Conservation (phyloP, 2,888 invertebrate species). For the Hydriomena furcata region DNA sequence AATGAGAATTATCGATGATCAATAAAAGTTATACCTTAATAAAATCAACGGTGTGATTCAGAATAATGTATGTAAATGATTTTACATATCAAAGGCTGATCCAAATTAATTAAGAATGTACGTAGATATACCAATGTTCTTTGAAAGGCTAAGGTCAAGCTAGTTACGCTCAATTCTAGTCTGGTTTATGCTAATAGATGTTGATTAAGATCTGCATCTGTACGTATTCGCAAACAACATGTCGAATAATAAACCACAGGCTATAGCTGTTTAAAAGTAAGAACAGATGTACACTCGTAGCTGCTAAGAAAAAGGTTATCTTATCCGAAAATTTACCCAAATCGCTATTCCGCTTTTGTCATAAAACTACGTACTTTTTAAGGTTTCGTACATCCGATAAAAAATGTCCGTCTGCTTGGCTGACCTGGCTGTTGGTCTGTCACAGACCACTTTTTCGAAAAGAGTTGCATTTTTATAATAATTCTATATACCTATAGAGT, state of each 20-base stretch:
- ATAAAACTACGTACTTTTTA: too few relatives aligned
- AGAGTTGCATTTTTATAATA: too few relatives aligned
- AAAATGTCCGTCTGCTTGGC: too few relatives aligned
- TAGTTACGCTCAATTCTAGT: slow-evolving; percentile 47
- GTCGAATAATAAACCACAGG: slow-evolving; percentile 16
- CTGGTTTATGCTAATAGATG: slow-evolving; percentile 46
- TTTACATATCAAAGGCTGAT: slow-evolving; percentile 19
- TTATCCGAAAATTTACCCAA: not conserved
- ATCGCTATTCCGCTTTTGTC: too few relatives aligned
- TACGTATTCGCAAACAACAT: slow-evolving; percentile 21
- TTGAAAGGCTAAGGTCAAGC: slow-evolving; percentile 12
- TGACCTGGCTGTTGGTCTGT: too few relatives aligned
- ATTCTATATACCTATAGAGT: too few relatives aligned
- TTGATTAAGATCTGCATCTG: slow-evolving; percentile 43
- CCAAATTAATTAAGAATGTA: slow-evolving; percentile 22
- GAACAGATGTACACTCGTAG: not conserved
- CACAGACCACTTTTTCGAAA: too few relatives aligned
- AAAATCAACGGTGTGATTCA: not conserved
- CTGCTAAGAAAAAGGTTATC: not conserved
- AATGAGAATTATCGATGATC: too few relatives aligned
- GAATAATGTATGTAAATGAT: slow-evolving; percentile 7
- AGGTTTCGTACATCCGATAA: too few relatives aligned
- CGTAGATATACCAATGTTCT: slow-evolving; percentile 15
- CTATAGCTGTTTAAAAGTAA: slow-evolving; percentile 2
- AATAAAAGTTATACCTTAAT: too few relatives aligned